These are phyloP conservation scores for Chymomyza caudatula DNA, from an alignment of 2,888 invertebrate species.

Conservation along the genomic window DNA sequence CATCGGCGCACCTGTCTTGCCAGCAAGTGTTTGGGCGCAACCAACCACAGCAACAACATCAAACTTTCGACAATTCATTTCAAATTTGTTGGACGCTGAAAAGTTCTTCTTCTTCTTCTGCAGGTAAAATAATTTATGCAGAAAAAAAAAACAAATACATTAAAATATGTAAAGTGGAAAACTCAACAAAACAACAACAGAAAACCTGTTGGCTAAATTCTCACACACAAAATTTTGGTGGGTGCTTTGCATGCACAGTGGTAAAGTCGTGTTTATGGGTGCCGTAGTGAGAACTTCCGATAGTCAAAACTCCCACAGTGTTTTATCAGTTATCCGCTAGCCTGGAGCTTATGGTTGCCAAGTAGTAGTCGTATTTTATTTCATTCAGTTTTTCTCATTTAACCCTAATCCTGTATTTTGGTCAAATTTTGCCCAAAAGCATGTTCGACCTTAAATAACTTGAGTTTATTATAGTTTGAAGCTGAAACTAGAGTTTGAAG, in stretches of 20 bases:
- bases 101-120: background rate
- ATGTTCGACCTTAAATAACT: too few relatives aligned
- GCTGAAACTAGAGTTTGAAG: too few relatives aligned
- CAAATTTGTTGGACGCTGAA: constrained; percentile 35
- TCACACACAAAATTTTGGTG: background rate
- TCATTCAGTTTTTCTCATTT: too few relatives aligned
- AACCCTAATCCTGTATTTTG: too few relatives aligned
- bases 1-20: constrained; percentile 56
- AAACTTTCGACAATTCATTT: constrained; percentile 29
- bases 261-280: background rate
- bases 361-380: too few relatives aligned
- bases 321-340: background rate
- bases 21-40: constrained; percentile 13
- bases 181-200: constrained; percentile 36
- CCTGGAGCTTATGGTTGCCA: too few relatives aligned
- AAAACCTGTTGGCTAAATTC: background rate
- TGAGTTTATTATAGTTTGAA: too few relatives aligned
- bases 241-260: background rate
- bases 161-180: constrained; percentile 26
- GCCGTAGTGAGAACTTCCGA: constrained; percentile 52
- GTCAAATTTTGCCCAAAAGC: too few relatives aligned
- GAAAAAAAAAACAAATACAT: constrained; percentile 21
- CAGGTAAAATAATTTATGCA: constrained; percentile 63
- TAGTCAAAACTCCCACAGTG: constrained; percentile 49
- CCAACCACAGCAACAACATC: constrained; percentile 19